These are phyloP conservation scores for Melangyna quadrimaculata DNA, from an alignment of 2,888 invertebrate genomes.

Conservation along the genomic window DNA sequence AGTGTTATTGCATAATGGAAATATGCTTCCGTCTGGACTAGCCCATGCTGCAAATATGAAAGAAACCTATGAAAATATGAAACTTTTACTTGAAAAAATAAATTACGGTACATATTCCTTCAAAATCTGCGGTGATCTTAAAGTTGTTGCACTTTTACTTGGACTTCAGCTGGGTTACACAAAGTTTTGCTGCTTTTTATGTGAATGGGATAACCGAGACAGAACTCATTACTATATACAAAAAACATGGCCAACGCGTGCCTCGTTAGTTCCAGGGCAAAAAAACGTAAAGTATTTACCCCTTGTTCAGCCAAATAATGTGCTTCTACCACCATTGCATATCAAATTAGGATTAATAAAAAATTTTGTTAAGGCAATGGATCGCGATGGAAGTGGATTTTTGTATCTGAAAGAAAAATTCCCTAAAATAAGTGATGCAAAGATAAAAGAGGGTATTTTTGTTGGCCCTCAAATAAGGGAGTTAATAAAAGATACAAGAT, in stretches of 20 bases:
- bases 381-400: neutral
- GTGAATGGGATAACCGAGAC: constrained; percentile 23
- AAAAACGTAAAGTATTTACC: constrained; percentile 9
- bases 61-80: constrained; percentile 20
- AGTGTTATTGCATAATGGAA: neutral
- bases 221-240: constrained; percentile 3
- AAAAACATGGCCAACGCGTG: constrained; percentile 2
- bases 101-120: neutral
- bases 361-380: constrained; percentile 1
- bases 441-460: neutral
- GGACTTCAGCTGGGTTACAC: constrained; percentile 1
- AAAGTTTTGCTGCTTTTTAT: neutral
- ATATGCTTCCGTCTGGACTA: neutral
- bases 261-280: neutral
- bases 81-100: constrained; percentile 4
- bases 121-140: constrained; percentile 23
- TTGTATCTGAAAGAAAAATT: constrained; percentile 10
- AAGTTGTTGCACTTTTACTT: constrained; percentile 17
- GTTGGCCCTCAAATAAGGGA: constrained; percentile 2
- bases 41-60: constrained; percentile 15
- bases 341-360: neutral
- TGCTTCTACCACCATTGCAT: constrained; percentile 19
- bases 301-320: neutral
- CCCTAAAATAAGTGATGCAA: neutral
- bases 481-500: neutral